Conservation (phyloP, 2,797 vertebrate species). For the Glossophaga mutica region DNA sequence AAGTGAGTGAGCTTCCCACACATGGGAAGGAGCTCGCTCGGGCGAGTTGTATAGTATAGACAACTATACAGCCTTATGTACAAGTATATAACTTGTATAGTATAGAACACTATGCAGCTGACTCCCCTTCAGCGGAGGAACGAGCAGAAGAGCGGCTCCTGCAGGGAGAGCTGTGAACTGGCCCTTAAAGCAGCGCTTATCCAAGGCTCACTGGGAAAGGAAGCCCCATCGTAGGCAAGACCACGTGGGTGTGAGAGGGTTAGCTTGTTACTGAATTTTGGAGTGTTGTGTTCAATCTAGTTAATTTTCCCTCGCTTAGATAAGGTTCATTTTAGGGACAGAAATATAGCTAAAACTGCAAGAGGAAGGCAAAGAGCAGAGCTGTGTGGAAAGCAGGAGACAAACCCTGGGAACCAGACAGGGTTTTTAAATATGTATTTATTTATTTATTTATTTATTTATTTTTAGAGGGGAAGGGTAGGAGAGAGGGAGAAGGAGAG, state of each 20-base stretch:
- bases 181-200: neutral
- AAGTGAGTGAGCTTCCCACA: neutral
- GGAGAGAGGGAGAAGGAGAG: too few relatives aligned
- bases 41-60: too few relatives aligned
- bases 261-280: neutral
- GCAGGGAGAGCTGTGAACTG: neutral
- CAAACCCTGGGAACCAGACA: neutral
- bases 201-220: neutral
- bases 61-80: too few relatives aligned
- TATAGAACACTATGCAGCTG: too few relatives aligned
- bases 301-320: neutral
- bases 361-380: neutral
- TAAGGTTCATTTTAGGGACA: neutral
- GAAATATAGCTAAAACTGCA: neutral
- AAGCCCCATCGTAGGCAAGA: neutral
- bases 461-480: too few relatives aligned
- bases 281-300: neutral
- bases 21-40: fast-evolving
- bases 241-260: neutral
- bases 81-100: too few relatives aligned
- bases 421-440: neutral
- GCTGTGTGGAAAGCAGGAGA: neutral
- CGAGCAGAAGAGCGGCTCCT: neutral
- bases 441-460: too few relatives aligned
- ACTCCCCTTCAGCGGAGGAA: neutral